These are phyloP conservation scores for Gobio gobio DNA, from an alignment of 2,113 vertebrate species.

Conservation along the genomic window DNA sequence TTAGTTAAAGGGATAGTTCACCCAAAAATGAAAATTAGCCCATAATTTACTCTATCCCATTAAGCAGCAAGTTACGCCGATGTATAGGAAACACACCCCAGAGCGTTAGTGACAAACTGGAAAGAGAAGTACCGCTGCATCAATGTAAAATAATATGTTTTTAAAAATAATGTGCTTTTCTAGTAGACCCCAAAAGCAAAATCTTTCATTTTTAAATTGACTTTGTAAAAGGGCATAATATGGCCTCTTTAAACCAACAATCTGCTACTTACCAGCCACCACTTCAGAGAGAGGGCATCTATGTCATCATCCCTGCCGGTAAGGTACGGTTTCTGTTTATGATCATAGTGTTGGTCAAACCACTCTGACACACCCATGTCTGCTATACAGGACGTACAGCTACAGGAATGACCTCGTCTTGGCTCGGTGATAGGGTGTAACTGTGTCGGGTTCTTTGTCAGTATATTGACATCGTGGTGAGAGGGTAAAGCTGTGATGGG, in stretches of 20 bases:
- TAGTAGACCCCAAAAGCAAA: no score
- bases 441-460: background rate
- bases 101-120: no score
- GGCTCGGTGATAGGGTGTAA: background rate
- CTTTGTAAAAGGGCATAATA: no score
- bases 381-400: slow-evolving; percentile 59
- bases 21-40: no score
- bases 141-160: no score
- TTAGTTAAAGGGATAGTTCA: no score
- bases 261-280: slow-evolving; percentile 83
- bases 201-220: no score
- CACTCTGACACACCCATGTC: slow-evolving; percentile 54
- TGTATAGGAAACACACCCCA: no score
- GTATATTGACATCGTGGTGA: background rate
- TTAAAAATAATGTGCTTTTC: no score
- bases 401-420: slow-evolving; percentile 21
- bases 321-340: slow-evolving; percentile 68
- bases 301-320: slow-evolving; percentile 50
- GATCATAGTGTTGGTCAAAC: slow-evolving; percentile 75
- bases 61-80: no score
- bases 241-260: background rate
- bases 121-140: no score
- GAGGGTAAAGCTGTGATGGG: background rate
- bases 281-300: slow-evolving; percentile 62
- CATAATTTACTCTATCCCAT: no score